These are phyloP conservation scores for Quiscalus mexicanus DNA, from an alignment of 2,113 vertebrate genomes.

Conservation along the genomic window DNA sequence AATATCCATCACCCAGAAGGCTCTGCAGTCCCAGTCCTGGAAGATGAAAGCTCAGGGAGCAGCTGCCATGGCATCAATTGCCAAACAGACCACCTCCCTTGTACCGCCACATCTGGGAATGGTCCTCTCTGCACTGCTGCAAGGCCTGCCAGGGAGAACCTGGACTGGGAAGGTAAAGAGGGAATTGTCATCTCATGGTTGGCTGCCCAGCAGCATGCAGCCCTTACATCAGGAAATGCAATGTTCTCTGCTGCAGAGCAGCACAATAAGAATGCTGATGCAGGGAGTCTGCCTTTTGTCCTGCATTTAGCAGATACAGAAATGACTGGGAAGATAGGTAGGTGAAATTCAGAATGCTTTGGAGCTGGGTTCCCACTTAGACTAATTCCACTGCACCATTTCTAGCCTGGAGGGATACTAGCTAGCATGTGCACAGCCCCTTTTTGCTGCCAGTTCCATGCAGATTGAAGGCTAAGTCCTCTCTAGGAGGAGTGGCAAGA, in stretches of 20 bases:
- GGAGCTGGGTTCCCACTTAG: background rate
- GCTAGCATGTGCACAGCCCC: background rate
- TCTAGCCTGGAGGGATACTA: background rate
- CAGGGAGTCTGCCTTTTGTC: background rate
- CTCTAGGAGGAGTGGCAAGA: background rate
- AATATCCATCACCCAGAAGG: slow-evolving; percentile 91
- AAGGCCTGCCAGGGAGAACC: slow-evolving; percentile 90
- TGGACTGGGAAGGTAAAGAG: slow-evolving; percentile 93
- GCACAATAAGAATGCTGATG: rapidly evolving
- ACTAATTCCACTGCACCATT: background rate
- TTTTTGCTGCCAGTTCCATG: background rate
- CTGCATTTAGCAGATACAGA: background rate
- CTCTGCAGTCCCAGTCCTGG: slow-evolving; percentile 96
- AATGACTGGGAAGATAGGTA: background rate
- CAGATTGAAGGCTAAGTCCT: background rate
- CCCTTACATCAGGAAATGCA: background rate
- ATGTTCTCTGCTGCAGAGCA: background rate
- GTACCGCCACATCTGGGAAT: slow-evolving; percentile 90
- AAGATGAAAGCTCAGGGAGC: slow-evolving; percentile 99
- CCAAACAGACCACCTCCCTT: slow-evolving; percentile 90
- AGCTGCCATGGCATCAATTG: slow-evolving; percentile 92
- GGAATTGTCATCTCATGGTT: background rate
- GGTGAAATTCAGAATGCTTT: background rate
- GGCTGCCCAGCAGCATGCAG: rapidly evolving
- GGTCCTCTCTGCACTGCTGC: slow-evolving; percentile 87